A percentile compares a stretch with the other conserved stretches of the same genome.
phyloP scores from a whole-genome alignment of 1,140 invertebrate species.

The Drosophila grimshawi region DNA sequence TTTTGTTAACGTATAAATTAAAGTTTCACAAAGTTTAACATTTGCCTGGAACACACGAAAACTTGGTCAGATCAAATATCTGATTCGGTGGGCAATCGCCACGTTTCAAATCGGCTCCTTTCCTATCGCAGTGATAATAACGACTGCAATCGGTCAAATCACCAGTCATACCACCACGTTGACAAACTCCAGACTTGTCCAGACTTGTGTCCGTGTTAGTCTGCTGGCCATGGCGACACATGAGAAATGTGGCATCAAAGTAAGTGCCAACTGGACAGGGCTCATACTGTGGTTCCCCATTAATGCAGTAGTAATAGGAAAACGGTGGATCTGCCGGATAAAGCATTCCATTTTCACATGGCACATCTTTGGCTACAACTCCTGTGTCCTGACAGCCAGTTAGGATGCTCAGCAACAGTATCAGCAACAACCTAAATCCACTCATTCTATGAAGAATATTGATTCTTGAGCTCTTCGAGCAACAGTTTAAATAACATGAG shows the following conservation, averaged over 20 bases:
- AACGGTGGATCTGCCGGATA: constrained; percentile 11
- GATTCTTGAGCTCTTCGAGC: neutral
- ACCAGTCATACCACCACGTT: constrained; percentile 37
- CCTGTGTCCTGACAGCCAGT: neutral
- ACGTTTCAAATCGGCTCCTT: constrained; percentile 19
- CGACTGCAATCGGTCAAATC: constrained; percentile 53
- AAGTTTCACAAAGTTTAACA: constrained; percentile 41
- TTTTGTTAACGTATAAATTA: constrained; percentile 49
- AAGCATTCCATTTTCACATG: constrained; percentile 23
- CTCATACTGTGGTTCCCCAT: neutral
- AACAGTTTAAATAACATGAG: constrained; percentile 11
- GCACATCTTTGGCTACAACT: neutral
- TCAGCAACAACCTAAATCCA: neutral
- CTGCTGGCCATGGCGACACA: constrained; percentile 28
- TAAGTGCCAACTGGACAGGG: constrained; percentile 37
- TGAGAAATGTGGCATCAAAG: constrained; percentile 16
- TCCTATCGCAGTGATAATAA: constrained; percentile 43
- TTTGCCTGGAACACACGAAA: constrained; percentile 34
- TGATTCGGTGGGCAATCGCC: constrained; percentile 21
- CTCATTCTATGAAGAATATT: constrained; percentile 8
- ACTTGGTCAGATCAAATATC: constrained; percentile 37
- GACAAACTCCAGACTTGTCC: constrained; percentile 22
- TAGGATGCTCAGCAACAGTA: neutral
- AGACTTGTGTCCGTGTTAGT: neutral
- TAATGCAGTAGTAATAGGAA: constrained; percentile 32